Evolutionary conservation across 2,888 invertebrate species (phyloP).

Genomic region (Taphrorychus bicolor): DNA sequence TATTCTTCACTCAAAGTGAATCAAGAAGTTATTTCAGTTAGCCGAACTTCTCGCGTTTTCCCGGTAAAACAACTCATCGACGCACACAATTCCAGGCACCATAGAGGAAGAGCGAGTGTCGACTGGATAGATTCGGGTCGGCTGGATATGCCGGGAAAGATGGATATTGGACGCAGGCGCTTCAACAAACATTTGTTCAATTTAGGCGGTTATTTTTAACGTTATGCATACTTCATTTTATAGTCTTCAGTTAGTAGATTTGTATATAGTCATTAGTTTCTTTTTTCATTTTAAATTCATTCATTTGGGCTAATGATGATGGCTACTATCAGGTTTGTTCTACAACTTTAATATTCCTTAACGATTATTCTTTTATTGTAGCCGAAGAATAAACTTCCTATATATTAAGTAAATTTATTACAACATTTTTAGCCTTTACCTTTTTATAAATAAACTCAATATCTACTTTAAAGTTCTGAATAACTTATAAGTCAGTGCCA

Average conservation of each 20-base stretch:
- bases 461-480: too few relatives aligned
- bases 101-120: slow-evolving; percentile 21
- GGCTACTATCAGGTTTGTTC: too few relatives aligned
- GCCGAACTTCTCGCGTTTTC: slow-evolving; percentile 6
- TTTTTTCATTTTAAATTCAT: too few relatives aligned
- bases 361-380: too few relatives aligned
- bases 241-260: neutral
- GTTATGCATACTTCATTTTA: neutral
- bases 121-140: slow-evolving; percentile 28
- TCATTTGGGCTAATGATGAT: too few relatives aligned
- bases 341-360: too few relatives aligned
- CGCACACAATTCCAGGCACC: slow-evolving; percentile 4
- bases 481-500: too few relatives aligned
- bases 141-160: slow-evolving; percentile 23
- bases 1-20: neutral
- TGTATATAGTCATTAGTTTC: too few relatives aligned
- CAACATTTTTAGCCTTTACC: too few relatives aligned
- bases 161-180: slow-evolving; percentile 27
- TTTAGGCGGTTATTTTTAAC: neutral
- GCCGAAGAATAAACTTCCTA: too few relatives aligned
- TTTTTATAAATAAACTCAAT: too few relatives aligned
- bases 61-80: neutral
- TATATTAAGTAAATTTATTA: too few relatives aligned
- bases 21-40: neutral
- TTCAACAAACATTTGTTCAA: slow-evolving; percentile 5